Conservation (phyloP, 2,797 vertebrate genomes). For the Pygocentrus nattereri region DNA sequence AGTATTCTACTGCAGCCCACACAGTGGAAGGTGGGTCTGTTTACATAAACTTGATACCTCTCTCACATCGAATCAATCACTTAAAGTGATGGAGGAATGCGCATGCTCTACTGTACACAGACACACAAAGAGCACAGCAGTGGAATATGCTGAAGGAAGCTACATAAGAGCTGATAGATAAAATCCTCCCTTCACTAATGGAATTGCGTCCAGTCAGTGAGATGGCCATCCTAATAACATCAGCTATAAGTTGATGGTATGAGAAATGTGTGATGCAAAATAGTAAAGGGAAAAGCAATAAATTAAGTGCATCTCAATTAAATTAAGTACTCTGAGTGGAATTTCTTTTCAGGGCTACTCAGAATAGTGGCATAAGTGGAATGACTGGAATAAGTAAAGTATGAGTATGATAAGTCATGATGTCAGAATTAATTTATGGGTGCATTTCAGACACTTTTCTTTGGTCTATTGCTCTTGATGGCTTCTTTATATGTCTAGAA, state of each 20-base stretch:
- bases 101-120: neutral
- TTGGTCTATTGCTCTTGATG: no score
- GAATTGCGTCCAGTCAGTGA: conserved; percentile 40
- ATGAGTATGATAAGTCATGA: neutral
- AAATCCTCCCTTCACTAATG: conserved; percentile 49
- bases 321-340: conserved; percentile 26
- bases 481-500: no score
- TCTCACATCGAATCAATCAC: conserved; percentile 32
- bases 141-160: conserved; percentile 26
- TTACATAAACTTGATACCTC: conserved; percentile 14
- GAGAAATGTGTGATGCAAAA: conserved; percentile 55
- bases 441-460: no score
- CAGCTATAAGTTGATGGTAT: conserved; percentile 58
- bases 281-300: conserved; percentile 49
- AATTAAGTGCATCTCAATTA: conserved; percentile 61
- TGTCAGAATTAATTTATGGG: conserved; percentile 5
- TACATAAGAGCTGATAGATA: conserved; percentile 28
- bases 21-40: neutral
- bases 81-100: conserved; percentile 35
- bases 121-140: conserved; percentile 6
- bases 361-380: conserved; percentile 51
- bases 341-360: conserved; percentile 56
- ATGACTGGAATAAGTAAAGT: neutral
- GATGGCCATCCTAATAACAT: conserved; percentile 53
- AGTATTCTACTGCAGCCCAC: neutral